phyloP scores from a whole-genome alignment of 2,797 vertebrate species.

The Buceros bicornis region DNA sequence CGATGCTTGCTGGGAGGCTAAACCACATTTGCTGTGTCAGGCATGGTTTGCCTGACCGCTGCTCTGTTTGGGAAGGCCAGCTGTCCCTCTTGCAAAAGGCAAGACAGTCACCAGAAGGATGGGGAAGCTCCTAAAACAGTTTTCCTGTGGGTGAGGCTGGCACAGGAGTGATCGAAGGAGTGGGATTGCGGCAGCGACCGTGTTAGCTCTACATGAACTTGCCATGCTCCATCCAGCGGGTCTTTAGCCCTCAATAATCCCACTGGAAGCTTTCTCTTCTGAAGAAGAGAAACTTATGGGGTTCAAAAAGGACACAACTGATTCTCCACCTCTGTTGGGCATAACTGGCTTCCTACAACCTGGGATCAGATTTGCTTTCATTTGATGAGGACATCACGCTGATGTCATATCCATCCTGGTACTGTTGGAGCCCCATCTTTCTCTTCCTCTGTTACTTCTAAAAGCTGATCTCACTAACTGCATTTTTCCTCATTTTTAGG shows the following conservation, averaged over 20 bases:
- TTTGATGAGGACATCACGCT: not conserved
- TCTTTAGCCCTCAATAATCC: not conserved
- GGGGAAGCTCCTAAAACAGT: not conserved
- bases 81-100: not conserved
- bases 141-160: rapidly evolving
- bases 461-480: not conserved
- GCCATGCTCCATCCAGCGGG: not conserved
- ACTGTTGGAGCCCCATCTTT: not conserved
- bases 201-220: not conserved
- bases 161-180: not conserved
- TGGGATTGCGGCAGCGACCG: rapidly evolving
- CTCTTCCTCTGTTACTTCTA: not conserved
- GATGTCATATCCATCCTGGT: not conserved
- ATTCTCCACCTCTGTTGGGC: not conserved
- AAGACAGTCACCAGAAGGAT: not conserved
- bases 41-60: not conserved
- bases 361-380: not conserved
- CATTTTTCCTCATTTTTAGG: constrained; percentile 25
- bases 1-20: not conserved
- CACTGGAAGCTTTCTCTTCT: not conserved
- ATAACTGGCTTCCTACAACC: not conserved
- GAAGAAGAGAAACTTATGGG: not conserved
- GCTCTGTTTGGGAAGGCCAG: rapidly evolving
- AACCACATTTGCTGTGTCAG: not conserved
- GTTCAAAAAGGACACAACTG: not conserved